phyloP scores from a whole-genome alignment of 2,888 invertebrate genomes.

The Sinotaia quadrata region DNA sequence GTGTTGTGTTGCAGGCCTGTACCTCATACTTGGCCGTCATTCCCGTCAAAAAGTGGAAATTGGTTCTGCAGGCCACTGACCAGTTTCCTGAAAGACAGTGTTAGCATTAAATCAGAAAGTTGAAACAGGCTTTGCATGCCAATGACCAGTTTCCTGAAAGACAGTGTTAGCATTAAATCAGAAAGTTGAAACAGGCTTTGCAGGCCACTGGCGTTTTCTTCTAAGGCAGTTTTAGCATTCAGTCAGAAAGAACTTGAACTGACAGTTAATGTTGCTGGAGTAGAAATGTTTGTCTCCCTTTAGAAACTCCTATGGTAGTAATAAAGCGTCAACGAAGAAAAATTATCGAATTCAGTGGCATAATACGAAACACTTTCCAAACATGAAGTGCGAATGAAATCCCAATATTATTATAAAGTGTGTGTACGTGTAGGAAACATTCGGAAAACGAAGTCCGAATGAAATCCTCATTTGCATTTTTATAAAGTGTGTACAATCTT shows the following conservation, averaged over 20 bases:
- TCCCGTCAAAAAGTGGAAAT: constrained; percentile 48
- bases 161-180: constrained; percentile 26
- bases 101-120: constrained; percentile 41
- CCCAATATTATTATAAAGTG: no score
- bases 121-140: constrained; percentile 47
- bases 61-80: constrained; percentile 48
- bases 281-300: constrained; percentile 1
- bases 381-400: no score
- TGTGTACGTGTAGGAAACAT: no score
- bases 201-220: constrained; percentile 52
- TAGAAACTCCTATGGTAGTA: no score
- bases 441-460: no score
- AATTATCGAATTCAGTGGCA: no score
- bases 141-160: constrained; percentile 54
- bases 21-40: constrained; percentile 51
- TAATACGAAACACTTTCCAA: no score
- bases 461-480: no score
- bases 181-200: constrained; percentile 46
- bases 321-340: no score
- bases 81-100: constrained; percentile 48
- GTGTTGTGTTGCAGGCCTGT: constrained; percentile 35
- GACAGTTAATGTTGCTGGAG: constrained; percentile 10
- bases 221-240: no score
- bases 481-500: no score
- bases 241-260: constrained; percentile 30